A percentile compares a stretch with the other conserved stretches of the same genome.
These are phyloP conservation scores for Periophthalmus modestus DNA, from an alignment of 2,113 vertebrate genomes.

Conservation along the genomic window DNA sequence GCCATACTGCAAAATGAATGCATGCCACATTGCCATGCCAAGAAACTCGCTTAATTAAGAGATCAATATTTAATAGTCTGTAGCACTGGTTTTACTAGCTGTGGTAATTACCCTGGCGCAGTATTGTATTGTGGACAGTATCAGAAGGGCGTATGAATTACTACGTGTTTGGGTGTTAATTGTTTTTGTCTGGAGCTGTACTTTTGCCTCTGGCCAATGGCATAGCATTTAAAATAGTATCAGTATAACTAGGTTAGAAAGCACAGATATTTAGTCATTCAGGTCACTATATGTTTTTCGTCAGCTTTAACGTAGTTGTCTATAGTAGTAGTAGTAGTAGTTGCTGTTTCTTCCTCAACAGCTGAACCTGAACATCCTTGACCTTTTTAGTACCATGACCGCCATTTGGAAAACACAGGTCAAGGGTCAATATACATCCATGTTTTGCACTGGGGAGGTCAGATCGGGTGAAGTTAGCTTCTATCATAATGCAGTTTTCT, in stretches of 20 bases:
- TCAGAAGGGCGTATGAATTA: not conserved
- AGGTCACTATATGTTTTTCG: not conserved
- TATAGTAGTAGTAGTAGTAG: too few species aligned
- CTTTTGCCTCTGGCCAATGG: not conserved
- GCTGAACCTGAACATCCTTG: slow-evolving; percentile 33
- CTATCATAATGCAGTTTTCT: slow-evolving; percentile 12
- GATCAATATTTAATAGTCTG: not conserved
- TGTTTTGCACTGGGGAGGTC: slow-evolving; percentile 17
- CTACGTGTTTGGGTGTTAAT: not conserved
- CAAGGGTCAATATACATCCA: not conserved
- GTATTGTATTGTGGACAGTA: not conserved
- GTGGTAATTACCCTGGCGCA: not conserved
- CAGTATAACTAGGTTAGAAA: not conserved
- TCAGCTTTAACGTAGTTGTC: slow-evolving; percentile 4
- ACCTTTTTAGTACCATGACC: slow-evolving; percentile 14
- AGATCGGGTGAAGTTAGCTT: slow-evolving; percentile 7
- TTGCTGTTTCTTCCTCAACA: not conserved
- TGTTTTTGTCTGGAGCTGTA: slow-evolving; percentile 23
- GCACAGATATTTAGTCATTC: not conserved
- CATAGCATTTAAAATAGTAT: slow-evolving; percentile 1
- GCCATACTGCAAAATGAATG: too few species aligned
- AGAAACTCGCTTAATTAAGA: not conserved
- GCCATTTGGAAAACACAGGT: slow-evolving; percentile 3
- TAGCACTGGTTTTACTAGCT: not conserved
- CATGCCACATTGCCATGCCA: too few species aligned